Conservation (phyloP, 2,113 vertebrate species). For the Lophura nycthemera region DNA sequence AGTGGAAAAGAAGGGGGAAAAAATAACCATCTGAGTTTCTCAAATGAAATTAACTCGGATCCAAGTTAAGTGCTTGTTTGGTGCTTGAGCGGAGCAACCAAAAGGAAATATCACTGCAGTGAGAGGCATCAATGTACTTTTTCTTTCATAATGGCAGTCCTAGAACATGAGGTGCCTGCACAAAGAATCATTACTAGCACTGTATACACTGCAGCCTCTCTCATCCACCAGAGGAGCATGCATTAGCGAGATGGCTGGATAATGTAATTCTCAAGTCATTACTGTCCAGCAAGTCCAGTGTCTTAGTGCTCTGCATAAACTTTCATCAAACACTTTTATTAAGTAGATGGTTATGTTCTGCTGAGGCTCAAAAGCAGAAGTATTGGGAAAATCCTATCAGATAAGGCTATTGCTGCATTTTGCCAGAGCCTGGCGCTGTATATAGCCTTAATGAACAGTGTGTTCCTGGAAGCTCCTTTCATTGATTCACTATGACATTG, state of each 20-base stretch:
- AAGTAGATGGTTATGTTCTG: neutral
- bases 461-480: neutral
- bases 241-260: slow-evolving; percentile 24
- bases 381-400: neutral
- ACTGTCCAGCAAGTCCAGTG: neutral
- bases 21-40: neutral
- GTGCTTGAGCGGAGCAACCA: neutral
- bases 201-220: neutral
- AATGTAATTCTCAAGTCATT: neutral
- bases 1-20: neutral
- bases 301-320: neutral
- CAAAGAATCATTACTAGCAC: neutral
- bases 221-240: neutral
- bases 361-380: neutral
- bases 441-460: neutral
- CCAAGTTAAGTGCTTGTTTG: neutral
- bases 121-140: neutral
- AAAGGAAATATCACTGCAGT: neutral
- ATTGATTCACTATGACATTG: neutral
- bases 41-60: neutral
- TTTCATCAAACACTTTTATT: neutral
- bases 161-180: slow-evolving; percentile 5
- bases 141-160: slow-evolving; percentile 22
- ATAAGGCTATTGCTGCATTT: neutral
- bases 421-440: neutral